Evolutionary conservation across 2,797 vertebrate species (phyloP).

Genomic region (Enteromius argenteus): DNA sequence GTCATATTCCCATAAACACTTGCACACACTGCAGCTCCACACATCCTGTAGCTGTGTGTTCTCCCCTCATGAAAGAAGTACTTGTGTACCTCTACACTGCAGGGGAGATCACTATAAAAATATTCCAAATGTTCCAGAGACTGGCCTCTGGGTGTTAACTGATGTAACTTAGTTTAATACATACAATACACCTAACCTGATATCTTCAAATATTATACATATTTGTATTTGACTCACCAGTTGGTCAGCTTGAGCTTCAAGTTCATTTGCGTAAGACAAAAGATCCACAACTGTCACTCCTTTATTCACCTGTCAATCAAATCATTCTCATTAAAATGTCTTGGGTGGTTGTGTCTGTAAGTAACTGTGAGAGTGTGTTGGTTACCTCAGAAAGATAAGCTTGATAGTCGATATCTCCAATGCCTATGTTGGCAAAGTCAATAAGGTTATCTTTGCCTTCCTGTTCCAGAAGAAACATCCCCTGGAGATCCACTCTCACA

Average conservation of each 20-base stretch:
- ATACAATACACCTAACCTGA: neutral
- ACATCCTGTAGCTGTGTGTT: slow-evolving; percentile 45
- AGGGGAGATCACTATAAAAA: slow-evolving; percentile 30
- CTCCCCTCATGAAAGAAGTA: slow-evolving; percentile 64
- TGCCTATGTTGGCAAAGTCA: slow-evolving; percentile 84
- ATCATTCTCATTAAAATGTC: neutral
- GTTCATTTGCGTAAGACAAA: slow-evolving; percentile 83
- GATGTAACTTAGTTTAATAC: slow-evolving; percentile 25
- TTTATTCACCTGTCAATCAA: slow-evolving; percentile 82
- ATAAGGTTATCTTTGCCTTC: slow-evolving; percentile 84
- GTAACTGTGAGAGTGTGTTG: neutral
- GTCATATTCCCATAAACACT: slow-evolving; percentile 24
- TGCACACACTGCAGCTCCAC: slow-evolving; percentile 37
- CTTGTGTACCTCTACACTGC: slow-evolving; percentile 62
- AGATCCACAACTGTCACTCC: slow-evolving; percentile 86
- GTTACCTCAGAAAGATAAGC: slow-evolving; percentile 87
- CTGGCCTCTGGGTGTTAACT: slow-evolving; percentile 10
- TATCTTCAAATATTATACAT: neutral
- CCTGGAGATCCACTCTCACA: slow-evolving; percentile 83
- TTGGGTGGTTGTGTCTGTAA: neutral
- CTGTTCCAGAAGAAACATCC: slow-evolving; percentile 83
- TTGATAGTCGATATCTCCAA: slow-evolving; percentile 83
- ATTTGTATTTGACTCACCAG: slow-evolving; percentile 79
- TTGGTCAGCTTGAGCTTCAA: slow-evolving; percentile 85
- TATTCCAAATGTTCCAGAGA: slow-evolving; percentile 34